phyloP scores from a whole-genome alignment of 2,113 vertebrate species.

The Bombycilla garrulus region DNA sequence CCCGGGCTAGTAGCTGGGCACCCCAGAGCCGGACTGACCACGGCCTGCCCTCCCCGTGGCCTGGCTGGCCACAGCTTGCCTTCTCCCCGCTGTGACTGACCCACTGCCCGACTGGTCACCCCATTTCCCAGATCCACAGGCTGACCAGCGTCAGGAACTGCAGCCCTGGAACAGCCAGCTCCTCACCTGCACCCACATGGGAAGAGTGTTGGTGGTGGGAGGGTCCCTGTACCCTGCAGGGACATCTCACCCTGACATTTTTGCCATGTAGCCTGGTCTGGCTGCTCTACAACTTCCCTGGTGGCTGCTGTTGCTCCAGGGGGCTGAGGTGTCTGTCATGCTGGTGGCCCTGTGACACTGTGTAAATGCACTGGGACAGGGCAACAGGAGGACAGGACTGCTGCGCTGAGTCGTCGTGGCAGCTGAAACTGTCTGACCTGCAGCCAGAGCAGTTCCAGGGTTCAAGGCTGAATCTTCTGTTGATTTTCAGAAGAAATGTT shows the following conservation, averaged over 20 bases:
- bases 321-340: not conserved
- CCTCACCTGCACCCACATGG: accelerated
- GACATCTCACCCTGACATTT: accelerated
- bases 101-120: accelerated
- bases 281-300: not conserved
- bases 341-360: not conserved
- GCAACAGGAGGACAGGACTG: not conserved
- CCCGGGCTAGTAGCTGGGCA: not conserved
- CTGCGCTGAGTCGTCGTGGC: accelerated
- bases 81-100: not conserved
- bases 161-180: not conserved
- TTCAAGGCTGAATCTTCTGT: not conserved
- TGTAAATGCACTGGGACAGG: not conserved
- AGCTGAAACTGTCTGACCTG: not conserved
- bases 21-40: not conserved
- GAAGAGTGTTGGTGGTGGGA: accelerated
- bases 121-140: accelerated
- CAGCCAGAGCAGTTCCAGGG: not conserved
- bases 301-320: not conserved
- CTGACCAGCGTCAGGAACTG: accelerated
- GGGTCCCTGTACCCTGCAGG: not conserved
- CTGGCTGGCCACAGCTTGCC: accelerated
- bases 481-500: not conserved
- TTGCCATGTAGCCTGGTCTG: not conserved
- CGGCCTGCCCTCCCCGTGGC: not conserved